Evolutionary conservation across 1,140 invertebrate genomes (phyloP), one percentile per base, ranked within the genome.

Genomic region (Heliconius himera): DNA sequence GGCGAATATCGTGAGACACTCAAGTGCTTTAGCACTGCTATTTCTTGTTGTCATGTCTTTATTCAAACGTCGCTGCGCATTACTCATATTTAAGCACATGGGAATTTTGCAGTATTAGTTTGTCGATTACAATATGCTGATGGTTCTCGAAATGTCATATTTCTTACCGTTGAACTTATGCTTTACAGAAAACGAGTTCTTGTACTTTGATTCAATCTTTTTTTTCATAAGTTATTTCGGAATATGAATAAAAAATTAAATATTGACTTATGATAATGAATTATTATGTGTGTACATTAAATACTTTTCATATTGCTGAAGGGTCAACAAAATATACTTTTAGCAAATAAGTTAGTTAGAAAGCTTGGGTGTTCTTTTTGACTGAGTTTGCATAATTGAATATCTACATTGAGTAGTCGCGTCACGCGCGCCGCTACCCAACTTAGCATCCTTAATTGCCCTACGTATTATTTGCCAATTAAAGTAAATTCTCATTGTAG

Each of bases 391-490:
- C 93, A 93, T 94, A 93, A 93, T 94, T 93, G 93, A 94, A 94
- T 93, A 91, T 86, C 89, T 89, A 89, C 86, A 86, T 87, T 94
- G 81, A 80, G 83, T 86, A 94, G 89, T 94, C 93, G 86, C 84
- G 89, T 92, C 92, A 94, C 94, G 93, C 89, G 88, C 91, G 90
- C 89, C 88, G 91, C 91, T 87, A 87, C 90, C 93, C 91, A 88
- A 92, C 93, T 93, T 91, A 90, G 91, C 91, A 93, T 94, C 93
- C 93, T 90, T 94, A 94, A 95, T 95, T 95, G 90, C 91, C 94
- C 89, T 94, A 89, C 91, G 94, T 95, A 95, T 95, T 95, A 95
- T 95, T 94, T 94, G 94, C 94, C 94, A 95, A 95, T 95, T 95
- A 95, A 93, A 94, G 92, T 94, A 92, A 93, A 95, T 94, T 95